Evolutionary conservation across 2,888 invertebrate species (phyloP).

Genomic region (Listrodromus nycthemerus): DNA sequence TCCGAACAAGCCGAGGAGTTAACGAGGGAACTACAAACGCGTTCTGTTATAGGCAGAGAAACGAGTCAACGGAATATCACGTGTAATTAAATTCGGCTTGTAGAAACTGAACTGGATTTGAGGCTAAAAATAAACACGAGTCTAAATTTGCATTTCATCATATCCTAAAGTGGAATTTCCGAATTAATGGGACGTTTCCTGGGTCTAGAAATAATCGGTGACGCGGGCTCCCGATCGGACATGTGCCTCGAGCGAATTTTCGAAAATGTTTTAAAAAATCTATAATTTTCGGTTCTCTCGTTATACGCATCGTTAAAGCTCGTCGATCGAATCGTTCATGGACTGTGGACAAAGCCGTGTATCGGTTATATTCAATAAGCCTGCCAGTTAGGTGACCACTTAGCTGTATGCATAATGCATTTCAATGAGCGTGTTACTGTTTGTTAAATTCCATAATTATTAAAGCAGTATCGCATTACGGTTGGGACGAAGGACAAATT

Average conservation of each 20-base stretch:
- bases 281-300: background rate
- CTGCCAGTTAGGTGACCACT: slow-evolving; percentile 7
- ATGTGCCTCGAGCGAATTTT: background rate
- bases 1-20: background rate
- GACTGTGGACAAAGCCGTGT: slow-evolving; percentile 1
- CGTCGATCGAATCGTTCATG: slow-evolving; percentile 54
- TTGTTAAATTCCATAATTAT: slow-evolving; percentile 25
- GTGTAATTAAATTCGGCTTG: background rate
- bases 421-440: slow-evolving; percentile 14
- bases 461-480: slow-evolving; percentile 22
- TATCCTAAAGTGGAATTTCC: background rate
- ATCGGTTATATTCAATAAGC: slow-evolving; percentile 7
- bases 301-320: slow-evolving; percentile 25
- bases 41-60: no score
- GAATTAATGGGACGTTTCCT: background rate
- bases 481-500: background rate
- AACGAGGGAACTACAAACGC: background rate
- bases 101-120: background rate
- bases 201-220: background rate
- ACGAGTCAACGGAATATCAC: background rate
- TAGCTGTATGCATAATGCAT: background rate
- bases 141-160: background rate
- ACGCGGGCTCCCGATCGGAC: background rate
- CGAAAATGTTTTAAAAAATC: background rate
- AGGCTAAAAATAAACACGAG: background rate